Conservation (phyloP, 2,113 vertebrate species). For the Tiliqua scincoides region DNA sequence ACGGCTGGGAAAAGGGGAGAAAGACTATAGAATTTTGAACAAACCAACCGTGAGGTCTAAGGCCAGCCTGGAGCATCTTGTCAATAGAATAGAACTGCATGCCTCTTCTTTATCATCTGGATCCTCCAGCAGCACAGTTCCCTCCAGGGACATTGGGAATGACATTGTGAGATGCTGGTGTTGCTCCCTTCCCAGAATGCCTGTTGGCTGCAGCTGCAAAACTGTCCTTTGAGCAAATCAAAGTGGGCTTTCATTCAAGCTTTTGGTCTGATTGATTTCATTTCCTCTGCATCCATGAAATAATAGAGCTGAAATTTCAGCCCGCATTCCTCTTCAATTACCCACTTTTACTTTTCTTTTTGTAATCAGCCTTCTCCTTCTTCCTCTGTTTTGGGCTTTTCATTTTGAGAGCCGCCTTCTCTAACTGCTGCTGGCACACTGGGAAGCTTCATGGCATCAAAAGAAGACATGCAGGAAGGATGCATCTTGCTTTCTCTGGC, state of each 20-base stretch:
- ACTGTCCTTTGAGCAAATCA: conserved; percentile 33
- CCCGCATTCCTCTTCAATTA: conserved; percentile 16
- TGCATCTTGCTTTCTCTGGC: not conserved
- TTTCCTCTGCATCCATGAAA: conserved; percentile 33
- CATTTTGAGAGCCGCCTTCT: not conserved
- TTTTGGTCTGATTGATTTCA: conserved; percentile 33
- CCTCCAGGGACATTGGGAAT: fast-evolving
- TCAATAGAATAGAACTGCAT: not conserved
- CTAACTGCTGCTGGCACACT: not conserved
- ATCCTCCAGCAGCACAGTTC: not conserved
- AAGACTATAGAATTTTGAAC: fast-evolving
- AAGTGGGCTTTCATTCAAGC: conserved; percentile 44
- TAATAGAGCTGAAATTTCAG: not conserved
- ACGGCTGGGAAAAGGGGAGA: not conserved
- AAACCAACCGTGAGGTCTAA: not conserved
- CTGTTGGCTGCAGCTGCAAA: conserved; percentile 22
- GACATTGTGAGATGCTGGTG: fast-evolving
- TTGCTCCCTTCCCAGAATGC: not conserved
- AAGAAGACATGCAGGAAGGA: not conserved
- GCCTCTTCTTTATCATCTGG: not conserved
- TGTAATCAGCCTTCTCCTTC: not conserved
- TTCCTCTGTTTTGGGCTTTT: not conserved
- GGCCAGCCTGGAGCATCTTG: not conserved
- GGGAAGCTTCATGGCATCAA: not conserved
- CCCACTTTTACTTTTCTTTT: not conserved